Evolutionary conservation across 2,797 vertebrate species (phyloP).

Genomic region (Astyanax mexicanus): DNA sequence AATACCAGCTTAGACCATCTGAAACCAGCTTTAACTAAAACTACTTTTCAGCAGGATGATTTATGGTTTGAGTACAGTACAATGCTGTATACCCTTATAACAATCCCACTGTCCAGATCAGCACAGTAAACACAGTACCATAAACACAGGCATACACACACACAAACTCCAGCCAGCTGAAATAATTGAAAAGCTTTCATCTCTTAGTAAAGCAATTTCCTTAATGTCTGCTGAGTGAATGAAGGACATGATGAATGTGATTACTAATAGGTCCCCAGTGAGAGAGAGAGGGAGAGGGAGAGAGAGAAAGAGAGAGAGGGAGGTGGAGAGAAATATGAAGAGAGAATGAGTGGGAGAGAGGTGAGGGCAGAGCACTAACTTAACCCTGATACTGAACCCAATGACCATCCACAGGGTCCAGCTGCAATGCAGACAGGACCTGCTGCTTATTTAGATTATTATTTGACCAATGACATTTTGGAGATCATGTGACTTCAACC

Average conservation of each 20-base stretch:
- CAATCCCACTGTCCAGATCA: not conserved
- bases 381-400: slow-evolving; percentile 19
- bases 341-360: not conserved
- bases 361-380: slow-evolving; percentile 2
- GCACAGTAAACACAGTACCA: slow-evolving; percentile 3
- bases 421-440: not conserved
- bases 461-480: not conserved
- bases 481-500: not conserved
- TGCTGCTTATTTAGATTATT: slow-evolving; percentile 3
- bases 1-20: too few relatives aligned
- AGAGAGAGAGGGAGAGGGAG: slow-evolving; percentile 21
- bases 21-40: too few relatives aligned
- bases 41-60: too few relatives aligned
- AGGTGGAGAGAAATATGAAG: slow-evolving; percentile 1
- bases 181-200: slow-evolving; percentile 69
- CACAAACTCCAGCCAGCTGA: slow-evolving; percentile 52
- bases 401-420: slow-evolving; percentile 7
- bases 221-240: slow-evolving; percentile 63
- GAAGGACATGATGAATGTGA: slow-evolving; percentile 63
- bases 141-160: slow-evolving; percentile 33
- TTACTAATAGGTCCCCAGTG: slow-evolving; percentile 52
- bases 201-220: slow-evolving; percentile 66
- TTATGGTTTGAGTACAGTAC: not conserved
- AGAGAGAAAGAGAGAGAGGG: slow-evolving; percentile 8
- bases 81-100: not conserved